These are phyloP conservation scores for Osmerus mordax DNA, from an alignment of 2,113 vertebrate species.

Conservation along the genomic window DNA sequence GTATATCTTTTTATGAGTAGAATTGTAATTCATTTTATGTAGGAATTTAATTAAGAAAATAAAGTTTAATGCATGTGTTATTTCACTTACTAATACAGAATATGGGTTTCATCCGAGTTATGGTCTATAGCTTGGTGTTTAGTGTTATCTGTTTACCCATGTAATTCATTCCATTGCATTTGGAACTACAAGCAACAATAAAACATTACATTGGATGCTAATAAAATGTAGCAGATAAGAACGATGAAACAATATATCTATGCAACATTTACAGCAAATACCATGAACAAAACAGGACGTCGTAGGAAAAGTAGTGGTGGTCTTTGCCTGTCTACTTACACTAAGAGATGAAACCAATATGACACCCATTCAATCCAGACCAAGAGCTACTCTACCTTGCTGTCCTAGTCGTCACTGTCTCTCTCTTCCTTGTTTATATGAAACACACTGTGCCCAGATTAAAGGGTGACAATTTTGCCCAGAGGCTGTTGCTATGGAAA, in stretches of 20 bases:
- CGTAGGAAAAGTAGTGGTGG: background rate
- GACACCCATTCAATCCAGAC: background rate
- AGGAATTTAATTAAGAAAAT: background rate
- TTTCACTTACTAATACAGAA: too few relatives aligned
- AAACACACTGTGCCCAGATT: constrained; percentile 70
- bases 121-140: background rate
- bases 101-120: too few relatives aligned
- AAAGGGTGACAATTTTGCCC: constrained; percentile 72
- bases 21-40: background rate
- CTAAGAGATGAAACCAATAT: background rate
- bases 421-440: constrained; percentile 69
- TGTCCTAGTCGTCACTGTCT: constrained; percentile 23
- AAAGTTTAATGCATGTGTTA: too few relatives aligned
- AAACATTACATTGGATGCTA: constrained; percentile 43
- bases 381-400: background rate
- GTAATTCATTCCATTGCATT: too few relatives aligned
- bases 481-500: constrained; percentile 79
- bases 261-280: constrained; percentile 44
- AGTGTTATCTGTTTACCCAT: background rate
- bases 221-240: constrained; percentile 11
- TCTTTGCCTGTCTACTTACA: background rate
- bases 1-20: too few relatives aligned
- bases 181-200: constrained; percentile 16
- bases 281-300: constrained; percentile 47
- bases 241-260: constrained; percentile 1